These are phyloP conservation scores for Thymelicus acteon DNA, from an alignment of 2,888 invertebrate species.

Conservation along the genomic window DNA sequence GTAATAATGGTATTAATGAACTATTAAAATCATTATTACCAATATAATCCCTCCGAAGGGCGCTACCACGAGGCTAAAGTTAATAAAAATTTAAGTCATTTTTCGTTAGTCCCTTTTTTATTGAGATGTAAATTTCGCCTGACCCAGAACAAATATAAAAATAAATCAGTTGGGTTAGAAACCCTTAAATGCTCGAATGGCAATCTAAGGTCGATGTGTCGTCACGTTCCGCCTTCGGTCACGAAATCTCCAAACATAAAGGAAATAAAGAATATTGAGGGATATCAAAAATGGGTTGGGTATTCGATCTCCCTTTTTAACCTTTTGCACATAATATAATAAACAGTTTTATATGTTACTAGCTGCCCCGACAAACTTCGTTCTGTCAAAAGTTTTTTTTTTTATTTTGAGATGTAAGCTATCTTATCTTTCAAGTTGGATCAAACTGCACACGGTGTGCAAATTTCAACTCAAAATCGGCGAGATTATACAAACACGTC, in stretches of 20 bases:
- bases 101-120: neutral
- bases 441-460: too few relatives aligned
- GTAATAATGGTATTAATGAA: too few relatives aligned
- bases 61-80: too few relatives aligned
- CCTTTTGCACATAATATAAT: neutral
- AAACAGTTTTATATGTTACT: too few relatives aligned
- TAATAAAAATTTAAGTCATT: neutral
- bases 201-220: neutral
- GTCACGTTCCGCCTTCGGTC: neutral
- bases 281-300: slow-evolving; percentile 1
- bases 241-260: slow-evolving; percentile 3
- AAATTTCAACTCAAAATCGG: too few relatives aligned
- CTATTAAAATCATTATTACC: too few relatives aligned
- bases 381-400: too few relatives aligned
- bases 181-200: neutral
- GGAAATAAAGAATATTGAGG: slow-evolving; percentile 4
- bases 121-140: neutral
- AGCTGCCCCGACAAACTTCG: too few relatives aligned
- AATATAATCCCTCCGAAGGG: too few relatives aligned
- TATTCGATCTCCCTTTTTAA: neutral
- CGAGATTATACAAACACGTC: too few relatives aligned
- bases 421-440: too few relatives aligned
- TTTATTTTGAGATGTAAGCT: too few relatives aligned
- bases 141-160: neutral
- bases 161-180: neutral